phyloP scores from a whole-genome alignment of 2,888 invertebrate species.

The Hirtodrosophila alboralis region DNA sequence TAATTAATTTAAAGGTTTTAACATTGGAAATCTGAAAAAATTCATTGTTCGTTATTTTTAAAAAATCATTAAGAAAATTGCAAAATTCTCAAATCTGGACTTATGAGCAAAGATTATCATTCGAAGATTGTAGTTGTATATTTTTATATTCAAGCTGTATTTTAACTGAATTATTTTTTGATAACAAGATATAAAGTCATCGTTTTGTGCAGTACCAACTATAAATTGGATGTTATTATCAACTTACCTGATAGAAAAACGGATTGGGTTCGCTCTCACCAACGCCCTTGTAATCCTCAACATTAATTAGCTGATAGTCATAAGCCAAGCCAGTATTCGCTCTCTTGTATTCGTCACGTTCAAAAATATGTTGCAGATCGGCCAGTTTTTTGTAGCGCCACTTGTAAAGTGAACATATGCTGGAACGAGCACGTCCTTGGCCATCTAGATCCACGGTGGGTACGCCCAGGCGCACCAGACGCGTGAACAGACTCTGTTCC shows the following conservation, averaged over 20 bases:
- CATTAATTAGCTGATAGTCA: constrained; percentile 98
- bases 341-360: constrained; percentile 92
- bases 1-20: no score
- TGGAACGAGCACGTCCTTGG: constrained; percentile 97
- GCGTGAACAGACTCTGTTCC: constrained; percentile 99
- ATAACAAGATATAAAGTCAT: no score
- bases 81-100: no score
- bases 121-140: no score
- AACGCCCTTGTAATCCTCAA: constrained; percentile 97
- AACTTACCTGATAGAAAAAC: constrained; percentile 96
- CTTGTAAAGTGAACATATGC: constrained; percentile 96
- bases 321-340: constrained; percentile 96
- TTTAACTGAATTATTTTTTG: no score
- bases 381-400: constrained; percentile 99
- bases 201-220: no score
- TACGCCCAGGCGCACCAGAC: constrained; percentile 97
- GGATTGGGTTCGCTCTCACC: constrained; percentile 99
- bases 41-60: no score
- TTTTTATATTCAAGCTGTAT: no score
- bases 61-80: no score
- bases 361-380: constrained; percentile 94
- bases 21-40: no score
- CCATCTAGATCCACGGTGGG: constrained; percentile 99
- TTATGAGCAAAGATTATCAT: no score
- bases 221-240: neutral